Conservation (phyloP, 2,888 invertebrate genomes). For the Lacanobia oleracea region DNA sequence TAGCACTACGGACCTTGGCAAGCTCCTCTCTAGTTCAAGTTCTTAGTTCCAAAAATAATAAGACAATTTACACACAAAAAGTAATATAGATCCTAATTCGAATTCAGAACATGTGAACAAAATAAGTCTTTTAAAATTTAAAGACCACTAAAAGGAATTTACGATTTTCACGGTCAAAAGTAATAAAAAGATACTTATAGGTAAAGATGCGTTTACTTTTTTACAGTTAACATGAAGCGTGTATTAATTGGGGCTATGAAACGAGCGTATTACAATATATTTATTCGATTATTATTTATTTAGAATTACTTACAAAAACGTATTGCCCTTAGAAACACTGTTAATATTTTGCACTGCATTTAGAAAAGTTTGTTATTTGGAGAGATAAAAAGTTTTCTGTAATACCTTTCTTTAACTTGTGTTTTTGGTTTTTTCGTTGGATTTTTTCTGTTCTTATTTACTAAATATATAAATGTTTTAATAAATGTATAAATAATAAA, state of each 20-base stretch:
- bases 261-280: slow-evolving; percentile 23
- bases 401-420: too few species aligned
- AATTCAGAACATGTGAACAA: slow-evolving; percentile 34
- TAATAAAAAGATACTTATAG: slow-evolving; percentile 54
- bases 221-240: slow-evolving; percentile 45
- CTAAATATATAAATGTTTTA: too few species aligned
- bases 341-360: not conserved
- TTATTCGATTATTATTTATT: not conserved
- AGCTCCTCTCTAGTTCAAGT: not conserved
- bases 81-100: slow-evolving; percentile 7
- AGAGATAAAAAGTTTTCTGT: not conserved
- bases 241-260: slow-evolving; percentile 44
- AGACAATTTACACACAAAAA: not conserved
- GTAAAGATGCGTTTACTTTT: slow-evolving; percentile 57
- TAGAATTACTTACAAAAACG: not conserved
- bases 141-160: slow-evolving; percentile 55
- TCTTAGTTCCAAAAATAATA: not conserved
- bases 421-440: too few species aligned
- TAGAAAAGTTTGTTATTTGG: not conserved
- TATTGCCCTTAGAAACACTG: too few species aligned
- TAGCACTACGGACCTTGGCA: too few species aligned
- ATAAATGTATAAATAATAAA: too few species aligned
- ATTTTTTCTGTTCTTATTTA: too few species aligned
- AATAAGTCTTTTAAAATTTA: slow-evolving; percentile 52
- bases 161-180: slow-evolving; percentile 60